Conservation (phyloP, 2,113 vertebrate species). For the Ammodytes marinus region DNA sequence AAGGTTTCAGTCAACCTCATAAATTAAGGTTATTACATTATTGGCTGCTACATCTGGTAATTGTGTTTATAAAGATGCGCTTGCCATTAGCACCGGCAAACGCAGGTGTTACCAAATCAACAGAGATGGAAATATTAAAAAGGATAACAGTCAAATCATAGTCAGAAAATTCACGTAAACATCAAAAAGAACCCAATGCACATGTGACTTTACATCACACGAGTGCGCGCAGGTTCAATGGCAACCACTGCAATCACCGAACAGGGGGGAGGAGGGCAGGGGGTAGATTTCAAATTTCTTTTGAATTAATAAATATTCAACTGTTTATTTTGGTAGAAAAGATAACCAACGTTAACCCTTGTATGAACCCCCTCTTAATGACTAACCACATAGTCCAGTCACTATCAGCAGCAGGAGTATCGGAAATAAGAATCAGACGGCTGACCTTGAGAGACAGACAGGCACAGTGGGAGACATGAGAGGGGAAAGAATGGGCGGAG, state of each 20-base stretch:
- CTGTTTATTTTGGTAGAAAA: neutral
- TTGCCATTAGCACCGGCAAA: neutral
- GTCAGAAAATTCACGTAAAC: neutral
- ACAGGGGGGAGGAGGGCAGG: neutral
- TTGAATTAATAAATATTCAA: neutral
- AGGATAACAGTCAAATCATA: too few relatives aligned
- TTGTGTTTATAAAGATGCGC: neutral
- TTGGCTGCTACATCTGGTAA: neutral
- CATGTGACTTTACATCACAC: neutral
- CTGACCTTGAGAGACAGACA: slow-evolving; percentile 61
- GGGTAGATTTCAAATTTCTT: neutral
- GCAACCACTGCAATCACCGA: neutral
- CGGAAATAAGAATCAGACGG: slow-evolving; percentile 48
- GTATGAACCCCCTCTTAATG: neutral
- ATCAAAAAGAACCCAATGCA: neutral
- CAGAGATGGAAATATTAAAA: neutral
- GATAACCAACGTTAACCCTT: neutral
- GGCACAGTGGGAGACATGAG: neutral
- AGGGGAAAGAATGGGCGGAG: neutral
- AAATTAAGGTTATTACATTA: too few relatives aligned
- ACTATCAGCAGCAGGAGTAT: slow-evolving; percentile 27
- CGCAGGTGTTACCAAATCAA: neutral
- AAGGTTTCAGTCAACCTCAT: too few relatives aligned
- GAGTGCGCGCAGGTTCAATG: neutral
- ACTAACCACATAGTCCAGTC: slow-evolving; percentile 1